phyloP scores from a whole-genome alignment of 1,140 invertebrate genomes.

The Drosophila aff. region DNA sequence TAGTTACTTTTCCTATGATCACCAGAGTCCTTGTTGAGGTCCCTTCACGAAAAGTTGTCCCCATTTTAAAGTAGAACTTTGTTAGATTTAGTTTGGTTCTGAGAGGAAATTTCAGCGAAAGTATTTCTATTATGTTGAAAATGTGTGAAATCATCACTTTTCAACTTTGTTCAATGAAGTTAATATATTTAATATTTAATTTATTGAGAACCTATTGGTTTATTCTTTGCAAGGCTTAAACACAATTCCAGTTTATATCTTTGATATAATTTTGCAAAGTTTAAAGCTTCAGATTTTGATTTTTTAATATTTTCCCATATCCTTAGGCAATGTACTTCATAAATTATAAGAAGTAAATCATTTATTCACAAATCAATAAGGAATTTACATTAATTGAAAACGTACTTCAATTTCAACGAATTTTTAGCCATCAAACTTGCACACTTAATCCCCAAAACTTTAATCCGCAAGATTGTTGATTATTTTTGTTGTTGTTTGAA shows the following conservation, averaged over 20 bases:
- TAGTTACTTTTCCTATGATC: slow-evolving; percentile 30
- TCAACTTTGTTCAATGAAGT: neutral
- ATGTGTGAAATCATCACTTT: slow-evolving; percentile 3
- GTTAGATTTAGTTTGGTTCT: slow-evolving; percentile 12
- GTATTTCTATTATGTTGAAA: slow-evolving; percentile 1
- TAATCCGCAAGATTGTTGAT: neutral
- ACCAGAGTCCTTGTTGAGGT: slow-evolving; percentile 20
- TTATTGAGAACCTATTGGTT: neutral
- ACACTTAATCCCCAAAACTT: slow-evolving; percentile 2
- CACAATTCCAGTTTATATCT: neutral
- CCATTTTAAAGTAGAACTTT: slow-evolving; percentile 30
- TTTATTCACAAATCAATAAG: neutral
- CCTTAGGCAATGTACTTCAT: too few relatives aligned
- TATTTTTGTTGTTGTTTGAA: slow-evolving; percentile 1
- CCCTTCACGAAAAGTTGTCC: slow-evolving; percentile 21
- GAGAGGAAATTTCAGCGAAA: neutral
- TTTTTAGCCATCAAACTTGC: neutral
- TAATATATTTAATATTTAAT: neutral
- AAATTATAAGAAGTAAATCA: neutral
- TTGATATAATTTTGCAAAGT: neutral
- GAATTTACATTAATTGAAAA: neutral
- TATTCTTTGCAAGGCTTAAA: too few relatives aligned
- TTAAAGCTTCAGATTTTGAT: neutral
- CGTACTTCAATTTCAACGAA: neutral
- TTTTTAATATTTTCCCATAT: neutral